These are phyloP conservation scores for Hirtodrosophila histrioides DNA, from an alignment of 2,888 invertebrate genomes.

Conservation along the genomic window DNA sequence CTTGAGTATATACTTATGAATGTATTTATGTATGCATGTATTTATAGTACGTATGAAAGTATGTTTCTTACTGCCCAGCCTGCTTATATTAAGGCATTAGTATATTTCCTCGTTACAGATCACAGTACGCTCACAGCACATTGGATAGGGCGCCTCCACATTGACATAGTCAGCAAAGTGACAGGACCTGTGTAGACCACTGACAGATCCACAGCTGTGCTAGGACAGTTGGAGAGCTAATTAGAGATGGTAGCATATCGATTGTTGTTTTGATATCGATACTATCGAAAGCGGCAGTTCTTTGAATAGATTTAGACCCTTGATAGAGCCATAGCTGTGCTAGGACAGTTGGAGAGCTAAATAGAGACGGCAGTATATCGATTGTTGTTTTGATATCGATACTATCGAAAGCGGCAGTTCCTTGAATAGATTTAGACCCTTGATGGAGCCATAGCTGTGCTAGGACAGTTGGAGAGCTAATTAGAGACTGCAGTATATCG, in stretches of 20 bases:
- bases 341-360: no score
- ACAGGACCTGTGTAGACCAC: constrained; percentile 21
- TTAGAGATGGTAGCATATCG: no score
- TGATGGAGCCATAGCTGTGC: constrained; percentile 53
- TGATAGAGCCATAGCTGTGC: constrained; percentile 51
- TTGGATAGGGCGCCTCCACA: constrained; percentile 46
- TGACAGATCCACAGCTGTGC: constrained; percentile 52
- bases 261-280: no score
- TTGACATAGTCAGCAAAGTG: constrained; percentile 20
- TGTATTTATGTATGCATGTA: background rate
- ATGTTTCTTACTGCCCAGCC: background rate
- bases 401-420: no score
- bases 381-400: no score
- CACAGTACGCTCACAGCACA: constrained; percentile 47
- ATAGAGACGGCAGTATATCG: no score
- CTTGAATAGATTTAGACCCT: background rate
- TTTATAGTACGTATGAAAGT: background rate
- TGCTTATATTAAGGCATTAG: constrained; percentile 7
- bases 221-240: no score
- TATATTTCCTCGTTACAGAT: constrained; percentile 17
- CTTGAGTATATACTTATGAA: constrained; percentile 1
- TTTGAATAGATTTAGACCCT: background rate
- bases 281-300: no score
- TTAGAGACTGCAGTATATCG: no score
- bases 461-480: no score